These are phyloP conservation scores for Coelinius sp. DNA, from an alignment of 2,888 invertebrate genomes.

Conservation along the genomic window DNA sequence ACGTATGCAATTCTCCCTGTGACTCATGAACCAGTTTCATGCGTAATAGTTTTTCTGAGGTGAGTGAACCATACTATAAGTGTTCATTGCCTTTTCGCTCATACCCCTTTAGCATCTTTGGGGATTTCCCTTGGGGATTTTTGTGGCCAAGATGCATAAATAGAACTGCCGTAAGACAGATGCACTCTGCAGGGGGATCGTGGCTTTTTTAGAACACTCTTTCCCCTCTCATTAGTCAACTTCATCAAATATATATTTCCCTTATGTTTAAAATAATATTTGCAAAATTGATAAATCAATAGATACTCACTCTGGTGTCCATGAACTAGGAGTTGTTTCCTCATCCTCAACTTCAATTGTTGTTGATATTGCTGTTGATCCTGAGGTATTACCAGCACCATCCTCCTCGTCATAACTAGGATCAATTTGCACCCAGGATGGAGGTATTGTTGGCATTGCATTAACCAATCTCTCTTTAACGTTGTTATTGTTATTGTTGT, in stretches of 20 bases:
- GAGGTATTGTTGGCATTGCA: constrained; percentile 48
- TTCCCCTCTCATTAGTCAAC: background rate
- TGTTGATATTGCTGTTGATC: constrained; percentile 29
- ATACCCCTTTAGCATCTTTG: background rate
- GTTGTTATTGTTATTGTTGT: constrained; percentile 49
- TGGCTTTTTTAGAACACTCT: background rate
- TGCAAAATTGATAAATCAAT: background rate
- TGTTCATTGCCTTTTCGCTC: constrained; percentile 4
- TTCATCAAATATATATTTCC: background rate
- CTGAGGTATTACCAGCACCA: constrained; percentile 33
- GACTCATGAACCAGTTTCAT: constrained; percentile 41
- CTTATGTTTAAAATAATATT: background rate
- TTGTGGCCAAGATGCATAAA: constrained; percentile 25
- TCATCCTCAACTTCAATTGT: constrained; percentile 45
- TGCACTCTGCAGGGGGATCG: constrained; percentile 27
- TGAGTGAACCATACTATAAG: constrained; percentile 28
- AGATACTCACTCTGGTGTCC: constrained; percentile 58
- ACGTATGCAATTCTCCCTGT: constrained; percentile 25
- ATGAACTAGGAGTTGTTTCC: constrained; percentile 55
- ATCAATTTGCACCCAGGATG: constrained; percentile 56
- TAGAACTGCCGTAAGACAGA: constrained; percentile 33
- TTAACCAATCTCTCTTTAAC: constrained; percentile 54
- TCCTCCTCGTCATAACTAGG: constrained; percentile 46
- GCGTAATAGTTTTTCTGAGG: constrained; percentile 35
- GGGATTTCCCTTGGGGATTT: background rate